A percentile compares a stretch with the other conserved stretches of the same genome.
Evolutionary conservation across 2,888 invertebrate species (phyloP).

Genomic region (Portevinia maculata): DNA sequence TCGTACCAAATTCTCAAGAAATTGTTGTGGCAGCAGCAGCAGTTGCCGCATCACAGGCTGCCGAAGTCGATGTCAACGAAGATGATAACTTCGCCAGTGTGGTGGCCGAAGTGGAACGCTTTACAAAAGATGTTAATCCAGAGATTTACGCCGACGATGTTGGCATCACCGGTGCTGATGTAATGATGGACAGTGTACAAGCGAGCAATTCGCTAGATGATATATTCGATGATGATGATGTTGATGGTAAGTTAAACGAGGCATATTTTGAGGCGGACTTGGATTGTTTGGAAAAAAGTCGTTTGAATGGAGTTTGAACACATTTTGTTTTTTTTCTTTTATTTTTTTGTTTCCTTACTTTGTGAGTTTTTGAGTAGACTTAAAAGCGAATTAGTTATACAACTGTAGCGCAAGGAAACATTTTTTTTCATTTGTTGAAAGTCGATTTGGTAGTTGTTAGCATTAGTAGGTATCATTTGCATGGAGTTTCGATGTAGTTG

Average conservation of each 20-base stretch:
- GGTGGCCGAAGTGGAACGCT: conserved; percentile 65
- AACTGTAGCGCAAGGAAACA: too few relatives aligned
- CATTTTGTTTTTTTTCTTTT: conserved; percentile 15
- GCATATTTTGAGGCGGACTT: conserved; percentile 44
- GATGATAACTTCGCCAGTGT: conserved; percentile 68
- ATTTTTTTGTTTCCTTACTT: conserved; percentile 4
- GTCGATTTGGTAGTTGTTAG: too few relatives aligned
- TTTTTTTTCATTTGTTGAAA: too few relatives aligned
- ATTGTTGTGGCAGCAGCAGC: conserved; percentile 50
- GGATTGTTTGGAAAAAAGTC: conserved; percentile 63
- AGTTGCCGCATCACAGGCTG: conserved; percentile 37
- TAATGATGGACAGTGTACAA: conserved; percentile 70
- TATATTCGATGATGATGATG: conserved; percentile 66
- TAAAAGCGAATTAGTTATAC: neutral
- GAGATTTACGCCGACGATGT: conserved; percentile 56
- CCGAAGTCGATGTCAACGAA: conserved; percentile 37
- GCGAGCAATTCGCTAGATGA: conserved; percentile 58
- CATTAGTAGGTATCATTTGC: too few relatives aligned
- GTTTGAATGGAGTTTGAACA: conserved; percentile 59
- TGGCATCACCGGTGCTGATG: conserved; percentile 63
- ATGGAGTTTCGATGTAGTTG: too few relatives aligned
- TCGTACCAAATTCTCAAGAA: conserved; percentile 67
- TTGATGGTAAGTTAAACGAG: conserved; percentile 62
- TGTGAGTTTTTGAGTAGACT: neutral
- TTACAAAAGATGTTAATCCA: conserved; percentile 59